A percentile compares a stretch with the other conserved stretches of the same genome.
Conservation (phyloP, 2,888 invertebrate genomes). For the Aproaerema taeniolella region DNA sequence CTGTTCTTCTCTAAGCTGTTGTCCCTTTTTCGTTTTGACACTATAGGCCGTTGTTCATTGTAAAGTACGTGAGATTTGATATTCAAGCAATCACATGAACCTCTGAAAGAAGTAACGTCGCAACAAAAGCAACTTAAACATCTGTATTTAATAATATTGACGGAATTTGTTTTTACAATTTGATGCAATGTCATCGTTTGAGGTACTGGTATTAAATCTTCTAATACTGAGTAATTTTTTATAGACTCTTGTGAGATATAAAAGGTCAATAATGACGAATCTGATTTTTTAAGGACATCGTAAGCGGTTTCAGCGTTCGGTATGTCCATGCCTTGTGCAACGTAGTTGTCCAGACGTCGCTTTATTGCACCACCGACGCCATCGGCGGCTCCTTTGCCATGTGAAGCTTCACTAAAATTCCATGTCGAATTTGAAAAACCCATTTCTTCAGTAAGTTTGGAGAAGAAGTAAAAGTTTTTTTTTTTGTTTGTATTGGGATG, state of each 20-base stretch:
- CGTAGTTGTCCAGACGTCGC: constrained; percentile 19
- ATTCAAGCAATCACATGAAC: too few relatives aligned
- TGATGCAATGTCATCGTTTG: constrained; percentile 11
- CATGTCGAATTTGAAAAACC: constrained; percentile 19
- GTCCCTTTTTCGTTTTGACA: too few relatives aligned
- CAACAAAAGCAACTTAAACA: too few relatives aligned
- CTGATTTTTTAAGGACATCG: constrained; percentile 2
- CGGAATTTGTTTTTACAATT: too few relatives aligned
- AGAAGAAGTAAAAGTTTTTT: constrained; percentile 23
- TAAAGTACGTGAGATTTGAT: too few relatives aligned
- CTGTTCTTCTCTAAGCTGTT: too few relatives aligned
- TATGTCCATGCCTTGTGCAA: constrained; percentile 21
- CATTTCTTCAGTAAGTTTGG: constrained; percentile 13
- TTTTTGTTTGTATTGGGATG: constrained; percentile 23
- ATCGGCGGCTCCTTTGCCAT: constrained; percentile 26
- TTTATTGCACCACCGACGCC: constrained; percentile 22
- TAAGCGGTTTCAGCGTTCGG: constrained; percentile 20
- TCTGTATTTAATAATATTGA: too few relatives aligned
- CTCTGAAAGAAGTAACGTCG: too few relatives aligned
- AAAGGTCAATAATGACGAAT: constrained; percentile 8
- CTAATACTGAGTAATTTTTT: constrained; percentile 8
- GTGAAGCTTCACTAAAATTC: constrained; percentile 22
- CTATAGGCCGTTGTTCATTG: too few relatives aligned
- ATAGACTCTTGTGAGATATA: constrained; percentile 8
- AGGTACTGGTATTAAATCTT: constrained; percentile 9